Base-by-base conservation (phyloP, 2,888 invertebrate species). In the Leucoma salicis region DNA sequence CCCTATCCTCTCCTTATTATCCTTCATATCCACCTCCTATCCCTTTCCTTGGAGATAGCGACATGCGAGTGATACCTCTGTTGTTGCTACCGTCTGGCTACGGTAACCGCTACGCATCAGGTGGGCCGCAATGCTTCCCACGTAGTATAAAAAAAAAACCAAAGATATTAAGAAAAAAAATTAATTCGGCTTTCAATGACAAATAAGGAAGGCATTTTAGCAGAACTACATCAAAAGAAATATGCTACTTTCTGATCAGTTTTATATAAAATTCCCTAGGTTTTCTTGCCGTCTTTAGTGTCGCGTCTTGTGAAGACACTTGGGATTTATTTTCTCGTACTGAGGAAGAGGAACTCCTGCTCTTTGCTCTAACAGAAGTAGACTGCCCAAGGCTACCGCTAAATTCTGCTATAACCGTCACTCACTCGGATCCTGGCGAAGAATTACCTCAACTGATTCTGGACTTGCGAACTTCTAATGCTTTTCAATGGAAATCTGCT, bases 381-480 rank as follows among this genome's bases (percentile, higher is more conserved):
- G 94, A 96, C 65, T 96, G 96, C 70, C 94, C 95, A 0, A 90
- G 96, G 27, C 74, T 96, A 34, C 95, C 95, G 0, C 61, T 83
- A 0, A 78, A 90, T 18, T 87, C 92, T 12, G 95, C 95, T 0
- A 86, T 96, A 21, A 95, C 94, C 35, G 92, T 91, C 39, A 95
- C 96, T 0, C 82, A 94, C 39, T 82, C 94, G n/a, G 86, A 89
- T 0, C 82, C 90, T 27, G 94, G 95, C 0, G 91, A 94, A 46
- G 96, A 96, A 75, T 73, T 96, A 46, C 92, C 96, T 0, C 96
- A 96, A 77, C 74, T 96, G 12, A 75, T 96, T 5, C 82, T 96
- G 1, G 96, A 97, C 74, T 83, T 96, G 42, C 91, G 95, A 60
- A 92, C 92, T 3, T 88, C 90, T 27, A 86, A 90, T 33, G 90